Conservation (phyloP, 2,797 vertebrate genomes). For the Pipistrellus pipistrellus region DNA sequence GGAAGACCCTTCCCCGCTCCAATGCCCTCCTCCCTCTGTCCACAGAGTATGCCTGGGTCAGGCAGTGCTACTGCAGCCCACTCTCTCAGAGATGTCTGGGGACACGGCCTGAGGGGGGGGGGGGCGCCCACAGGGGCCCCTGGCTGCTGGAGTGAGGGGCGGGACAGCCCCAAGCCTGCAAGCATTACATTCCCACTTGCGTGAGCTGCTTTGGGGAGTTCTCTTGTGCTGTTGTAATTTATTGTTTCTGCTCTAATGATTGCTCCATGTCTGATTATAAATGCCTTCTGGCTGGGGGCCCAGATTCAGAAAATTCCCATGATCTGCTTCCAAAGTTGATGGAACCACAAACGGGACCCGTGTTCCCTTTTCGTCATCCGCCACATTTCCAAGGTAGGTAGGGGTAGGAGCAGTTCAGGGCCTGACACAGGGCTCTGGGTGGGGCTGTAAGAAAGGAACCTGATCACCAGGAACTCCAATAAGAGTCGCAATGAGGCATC, state of each 20-base stretch:
- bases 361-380: conserved; percentile 67
- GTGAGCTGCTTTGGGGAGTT: conserved; percentile 71
- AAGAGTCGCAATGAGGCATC: neutral
- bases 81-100: neutral
- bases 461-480: neutral
- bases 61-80: neutral
- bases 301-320: conserved; percentile 82
- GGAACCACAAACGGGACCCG: conserved; percentile 74
- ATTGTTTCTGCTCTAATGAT: conserved; percentile 77
- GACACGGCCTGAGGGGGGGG: neutral
- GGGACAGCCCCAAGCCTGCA: neutral
- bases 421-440: neutral
- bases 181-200: conserved; percentile 44
- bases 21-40: fast-evolving
- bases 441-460: neutral
- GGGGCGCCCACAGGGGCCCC: neutral
- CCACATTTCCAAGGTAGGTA: conserved; percentile 60
- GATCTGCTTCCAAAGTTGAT: conserved; percentile 83
- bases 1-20: neutral
- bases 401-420: neutral
- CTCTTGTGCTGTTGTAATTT: conserved; percentile 73
- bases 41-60: neutral
- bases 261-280: conserved; percentile 84
- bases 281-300: conserved; percentile 81
- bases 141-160: neutral